These are phyloP conservation scores for Otus sunia DNA, from an alignment of 2,113 vertebrate genomes.

Conservation along the genomic window DNA sequence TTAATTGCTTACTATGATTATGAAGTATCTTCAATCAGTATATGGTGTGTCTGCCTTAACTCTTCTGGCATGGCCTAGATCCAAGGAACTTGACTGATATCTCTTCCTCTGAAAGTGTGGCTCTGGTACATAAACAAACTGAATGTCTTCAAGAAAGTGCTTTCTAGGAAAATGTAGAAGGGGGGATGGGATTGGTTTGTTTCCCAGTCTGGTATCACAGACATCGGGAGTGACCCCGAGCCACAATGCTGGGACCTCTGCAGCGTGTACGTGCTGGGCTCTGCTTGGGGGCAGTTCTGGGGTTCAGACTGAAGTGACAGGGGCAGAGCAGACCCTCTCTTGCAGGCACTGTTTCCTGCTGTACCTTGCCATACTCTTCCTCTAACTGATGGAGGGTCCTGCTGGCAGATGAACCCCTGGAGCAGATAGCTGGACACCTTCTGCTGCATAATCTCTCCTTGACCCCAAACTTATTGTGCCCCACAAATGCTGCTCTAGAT, in stretches of 20 bases:
- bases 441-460: background rate
- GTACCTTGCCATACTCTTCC: background rate
- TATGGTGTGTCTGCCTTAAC: background rate
- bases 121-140: background rate
- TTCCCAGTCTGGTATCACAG: background rate
- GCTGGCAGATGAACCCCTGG: background rate
- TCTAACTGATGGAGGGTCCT: background rate
- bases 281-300: background rate
- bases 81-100: background rate
- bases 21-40: background rate
- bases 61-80: background rate
- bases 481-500: background rate
- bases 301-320: background rate
- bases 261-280: rapidly evolving
- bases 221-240: background rate
- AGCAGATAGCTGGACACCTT: background rate
- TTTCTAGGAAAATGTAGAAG: background rate
- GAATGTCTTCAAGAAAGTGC: background rate
- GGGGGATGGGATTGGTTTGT: background rate
- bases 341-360: background rate
- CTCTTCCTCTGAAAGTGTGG: background rate
- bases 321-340: background rate
- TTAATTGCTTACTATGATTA: background rate
- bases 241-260: rapidly evolving
- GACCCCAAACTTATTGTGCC: background rate